Evolutionary conservation across 2,113 vertebrate species (phyloP).

Genomic region (Gorsachius goisagi): DNA sequence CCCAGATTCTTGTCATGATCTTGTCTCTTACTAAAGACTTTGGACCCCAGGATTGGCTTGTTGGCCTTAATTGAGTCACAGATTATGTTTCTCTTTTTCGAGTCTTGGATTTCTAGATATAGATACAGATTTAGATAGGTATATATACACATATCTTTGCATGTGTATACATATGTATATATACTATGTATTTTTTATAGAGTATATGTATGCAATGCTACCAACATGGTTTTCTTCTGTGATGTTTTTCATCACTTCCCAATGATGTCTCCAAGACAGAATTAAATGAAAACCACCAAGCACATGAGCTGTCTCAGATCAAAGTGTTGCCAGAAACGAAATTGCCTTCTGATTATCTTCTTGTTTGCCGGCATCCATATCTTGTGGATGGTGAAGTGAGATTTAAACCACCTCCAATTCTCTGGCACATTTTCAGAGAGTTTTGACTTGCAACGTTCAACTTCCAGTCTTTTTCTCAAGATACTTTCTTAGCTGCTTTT

Average conservation of each 20-base stretch:
- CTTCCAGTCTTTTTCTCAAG: background rate
- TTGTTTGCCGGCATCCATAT: background rate
- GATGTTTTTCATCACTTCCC: background rate
- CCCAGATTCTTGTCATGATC: background rate
- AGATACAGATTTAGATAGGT: no score
- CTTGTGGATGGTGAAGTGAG: background rate
- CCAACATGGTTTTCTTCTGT: background rate
- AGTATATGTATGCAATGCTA: background rate
- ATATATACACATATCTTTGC: background rate
- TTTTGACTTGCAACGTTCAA: background rate
- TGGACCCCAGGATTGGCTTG: background rate
- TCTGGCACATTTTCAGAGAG: background rate
- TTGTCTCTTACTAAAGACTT: background rate
- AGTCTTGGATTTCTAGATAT: background rate
- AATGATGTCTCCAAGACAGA: background rate
- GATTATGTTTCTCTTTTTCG: background rate
- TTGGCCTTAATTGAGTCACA: background rate
- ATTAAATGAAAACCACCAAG: background rate
- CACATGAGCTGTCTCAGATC: background rate
- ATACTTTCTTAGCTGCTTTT: background rate
- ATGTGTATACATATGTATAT: background rate
- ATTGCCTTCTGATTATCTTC: background rate
- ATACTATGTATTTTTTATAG: background rate
- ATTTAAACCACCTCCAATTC: background rate
- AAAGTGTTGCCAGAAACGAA: background rate